Evolutionary conservation across 2,113 vertebrate species (phyloP).

Genomic region (mouse (Mus musculus)): DNA sequence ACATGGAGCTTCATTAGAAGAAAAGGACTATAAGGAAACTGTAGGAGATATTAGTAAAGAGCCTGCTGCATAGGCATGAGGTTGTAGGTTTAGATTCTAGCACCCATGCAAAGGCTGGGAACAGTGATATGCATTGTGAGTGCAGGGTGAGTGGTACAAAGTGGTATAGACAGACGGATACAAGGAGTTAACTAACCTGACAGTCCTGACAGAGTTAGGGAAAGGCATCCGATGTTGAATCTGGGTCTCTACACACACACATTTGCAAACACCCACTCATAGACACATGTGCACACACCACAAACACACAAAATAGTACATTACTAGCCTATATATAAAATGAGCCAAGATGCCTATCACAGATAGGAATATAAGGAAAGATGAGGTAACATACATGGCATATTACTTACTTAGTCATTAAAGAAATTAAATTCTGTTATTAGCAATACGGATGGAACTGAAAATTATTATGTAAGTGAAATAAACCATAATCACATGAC

Average conservation of each 20-base stretch:
- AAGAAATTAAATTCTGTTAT: neutral
- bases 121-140: too few species aligned
- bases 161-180: neutral
- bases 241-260: neutral
- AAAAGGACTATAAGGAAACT: neutral
- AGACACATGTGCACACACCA: neutral
- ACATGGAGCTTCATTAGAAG: constrained; percentile 26
- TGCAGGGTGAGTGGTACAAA: neutral
- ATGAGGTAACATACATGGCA: neutral
- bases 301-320: neutral
- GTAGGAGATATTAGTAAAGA: too few species aligned
- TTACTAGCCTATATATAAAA: neutral
- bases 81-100: neutral
- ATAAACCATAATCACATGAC: neutral
- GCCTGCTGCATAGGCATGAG: neutral
- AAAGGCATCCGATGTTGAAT: neutral
- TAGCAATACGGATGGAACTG: neutral
- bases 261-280: neutral
- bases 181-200: neutral
- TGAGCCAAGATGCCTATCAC: neutral
- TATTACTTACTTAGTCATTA: neutral
- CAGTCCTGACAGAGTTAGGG: too few species aligned
- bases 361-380: neutral
- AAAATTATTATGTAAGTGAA: neutral
- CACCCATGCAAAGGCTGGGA: neutral